Percentiles rank a stretch among this genome's conserved stretches.
Evolutionary conservation across 2,797 vertebrate genomes (phyloP).

Genomic region (Choloepus didactylus): DNA sequence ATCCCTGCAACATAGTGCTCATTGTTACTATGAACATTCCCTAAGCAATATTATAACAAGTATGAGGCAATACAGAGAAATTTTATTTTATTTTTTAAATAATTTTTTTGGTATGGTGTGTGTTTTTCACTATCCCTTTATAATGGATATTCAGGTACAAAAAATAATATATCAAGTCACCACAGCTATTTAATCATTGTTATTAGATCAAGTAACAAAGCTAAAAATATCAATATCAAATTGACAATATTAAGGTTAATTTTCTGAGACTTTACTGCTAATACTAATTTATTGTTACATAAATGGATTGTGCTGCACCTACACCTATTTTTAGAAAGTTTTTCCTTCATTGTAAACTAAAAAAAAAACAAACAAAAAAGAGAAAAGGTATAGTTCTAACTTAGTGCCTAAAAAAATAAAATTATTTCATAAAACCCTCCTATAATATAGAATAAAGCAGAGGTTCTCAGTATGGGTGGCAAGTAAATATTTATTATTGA

Average conservation of each 20-base stretch:
- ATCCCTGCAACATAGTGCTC: constrained; percentile 71
- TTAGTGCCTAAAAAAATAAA: not conserved
- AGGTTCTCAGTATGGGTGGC: not conserved
- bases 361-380: no score
- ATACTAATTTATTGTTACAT: not conserved
- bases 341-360: not conserved
- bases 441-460: not conserved
- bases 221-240: not conserved
- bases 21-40: constrained; percentile 71
- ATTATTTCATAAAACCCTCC: not conserved
- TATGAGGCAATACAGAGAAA: constrained; percentile 67
- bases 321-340: not conserved
- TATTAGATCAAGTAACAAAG: constrained; percentile 66
- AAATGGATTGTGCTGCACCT: not conserved
- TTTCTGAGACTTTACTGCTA: not conserved
- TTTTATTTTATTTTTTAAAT: constrained; percentile 64
- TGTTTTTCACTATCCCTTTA: constrained; percentile 51
- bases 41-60: constrained; percentile 68
- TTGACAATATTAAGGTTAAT: not conserved
- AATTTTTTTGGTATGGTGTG: constrained; percentile 26
- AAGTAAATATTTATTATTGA: not conserved
- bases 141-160: constrained; percentile 62
- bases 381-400: not conserved
- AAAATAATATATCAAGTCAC: not conserved
- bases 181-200: not conserved